phyloP scores from a whole-genome alignment of 2,113 vertebrate species.

The Brienomyrus longianalis region DNA sequence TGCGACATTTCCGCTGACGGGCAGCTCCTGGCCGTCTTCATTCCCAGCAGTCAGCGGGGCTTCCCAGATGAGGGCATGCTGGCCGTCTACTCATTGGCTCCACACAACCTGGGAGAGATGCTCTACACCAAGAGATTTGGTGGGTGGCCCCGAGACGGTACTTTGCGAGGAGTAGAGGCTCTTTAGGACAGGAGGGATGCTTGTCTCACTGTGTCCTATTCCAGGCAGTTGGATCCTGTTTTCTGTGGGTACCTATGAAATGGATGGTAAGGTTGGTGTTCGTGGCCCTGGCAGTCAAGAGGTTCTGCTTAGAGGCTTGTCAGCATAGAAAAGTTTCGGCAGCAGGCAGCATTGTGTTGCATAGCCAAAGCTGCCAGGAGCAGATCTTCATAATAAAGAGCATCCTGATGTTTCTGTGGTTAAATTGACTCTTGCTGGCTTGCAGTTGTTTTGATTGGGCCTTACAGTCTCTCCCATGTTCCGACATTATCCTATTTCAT shows the following conservation, averaged over 20 bases:
- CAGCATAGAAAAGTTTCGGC: neutral
- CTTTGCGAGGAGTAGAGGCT: neutral
- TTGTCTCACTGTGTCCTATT: neutral
- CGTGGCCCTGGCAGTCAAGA: neutral
- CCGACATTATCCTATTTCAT: neutral
- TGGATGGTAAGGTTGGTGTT: neutral
- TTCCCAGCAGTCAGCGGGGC: constrained; percentile 93
- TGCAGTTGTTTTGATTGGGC: neutral
- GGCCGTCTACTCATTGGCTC: constrained; percentile 92
- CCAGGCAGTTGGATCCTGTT: neutral
- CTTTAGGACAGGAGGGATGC: neutral
- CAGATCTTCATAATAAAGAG: neutral
- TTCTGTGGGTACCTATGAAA: neutral
- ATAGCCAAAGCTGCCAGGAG: neutral
- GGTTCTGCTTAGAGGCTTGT: neutral
- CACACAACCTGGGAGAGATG: constrained; percentile 98
- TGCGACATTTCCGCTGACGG: constrained; percentile 96
- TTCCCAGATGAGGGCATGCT: constrained; percentile 95
- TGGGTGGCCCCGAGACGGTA: constrained; percentile 45
- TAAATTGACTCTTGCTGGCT: neutral
- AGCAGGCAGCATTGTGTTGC: neutral
- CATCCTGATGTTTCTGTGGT: neutral
- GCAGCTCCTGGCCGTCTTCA: constrained; percentile 92
- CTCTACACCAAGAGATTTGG: constrained; percentile 97
- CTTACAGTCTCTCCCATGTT: neutral